Conservation (phyloP, 1,140 invertebrate genomes). For the Triops longicaudatus region DNA sequence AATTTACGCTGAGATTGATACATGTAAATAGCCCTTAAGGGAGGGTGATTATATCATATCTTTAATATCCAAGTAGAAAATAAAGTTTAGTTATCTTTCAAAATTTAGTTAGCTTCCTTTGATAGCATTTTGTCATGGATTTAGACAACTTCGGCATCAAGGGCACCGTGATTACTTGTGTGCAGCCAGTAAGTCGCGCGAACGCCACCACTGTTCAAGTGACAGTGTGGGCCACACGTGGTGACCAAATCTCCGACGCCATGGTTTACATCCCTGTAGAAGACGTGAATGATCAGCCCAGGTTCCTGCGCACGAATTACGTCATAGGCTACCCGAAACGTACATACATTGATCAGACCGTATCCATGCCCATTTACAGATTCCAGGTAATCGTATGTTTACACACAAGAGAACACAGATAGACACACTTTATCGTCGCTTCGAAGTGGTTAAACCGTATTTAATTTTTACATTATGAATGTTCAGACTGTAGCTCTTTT, state of each 20-base stretch:
- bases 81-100: too few species aligned
- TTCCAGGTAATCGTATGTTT: constrained; percentile 16
- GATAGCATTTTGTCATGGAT: too few species aligned
- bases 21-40: too few species aligned
- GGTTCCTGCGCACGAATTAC: not conserved
- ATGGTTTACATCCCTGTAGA: not conserved
- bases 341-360: constrained; percentile 19
- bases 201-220: not conserved
- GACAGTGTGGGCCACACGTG: not conserved
- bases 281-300: not conserved
- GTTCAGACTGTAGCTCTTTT: too few species aligned
- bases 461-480: too few species aligned
- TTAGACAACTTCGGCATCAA: not conserved
- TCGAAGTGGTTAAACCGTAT: too few species aligned
- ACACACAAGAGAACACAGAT: too few species aligned
- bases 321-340: constrained; percentile 20
- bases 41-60: too few species aligned
- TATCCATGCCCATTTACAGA: constrained; percentile 17
- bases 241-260: not conserved
- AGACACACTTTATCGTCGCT: too few species aligned
- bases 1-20: too few species aligned
- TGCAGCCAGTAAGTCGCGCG: not conserved
- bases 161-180: not conserved
- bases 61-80: too few species aligned
- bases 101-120: too few species aligned